Evolutionary conservation across 2,113 vertebrate genomes (phyloP), one percentile per base, ranked within the genome.

Genomic region (Sinocyclocheilus anophthalmus): DNA sequence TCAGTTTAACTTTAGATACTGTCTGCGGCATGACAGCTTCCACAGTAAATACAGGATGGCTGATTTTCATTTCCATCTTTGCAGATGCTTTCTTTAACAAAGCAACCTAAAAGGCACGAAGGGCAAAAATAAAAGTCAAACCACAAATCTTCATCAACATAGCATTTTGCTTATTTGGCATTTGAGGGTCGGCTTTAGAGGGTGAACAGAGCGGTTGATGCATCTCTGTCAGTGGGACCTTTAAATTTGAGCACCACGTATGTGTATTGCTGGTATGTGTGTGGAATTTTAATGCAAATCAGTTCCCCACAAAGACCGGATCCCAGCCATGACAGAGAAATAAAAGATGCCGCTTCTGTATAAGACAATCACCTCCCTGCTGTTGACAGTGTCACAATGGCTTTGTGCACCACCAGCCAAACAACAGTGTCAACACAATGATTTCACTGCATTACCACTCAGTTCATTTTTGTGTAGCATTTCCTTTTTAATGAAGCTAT

Each of bases 261-360:
- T 73, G 91, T 92, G 91, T 90, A 87, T 90, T 55, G 48, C 85
- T 78, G 76, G 77, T 73, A 50, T 86, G 90, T 92, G 94, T 70
- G 86, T 85, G 70, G 93, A 94, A 94, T 94, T 90, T 89, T 92
- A 94, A 92, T 92, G 93, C 92, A 92, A 93, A 93, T 93, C 90
- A 90, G 85, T 83, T 57, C 37, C 83, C 87, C 92, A 91, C 90
- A 93, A 93, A 92, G 90, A 88, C 84, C 89, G 48, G 83, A 33
- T 88, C 88, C 85, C 91, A 89, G 87, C 89, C 90, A 91, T 86
- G 88, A 89, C 84, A 91, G 87, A 76, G 80, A 89, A 89, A 92
- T 91, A 92, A 94, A 91, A 89, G 83, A 72, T 75, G 87, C 86
- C 88, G 89, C 73, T 73, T 83, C 72, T 85, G 90, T 8, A 18